Conservation (phyloP, 2,797 vertebrate species). For the Semaprochilodus insignis region DNA sequence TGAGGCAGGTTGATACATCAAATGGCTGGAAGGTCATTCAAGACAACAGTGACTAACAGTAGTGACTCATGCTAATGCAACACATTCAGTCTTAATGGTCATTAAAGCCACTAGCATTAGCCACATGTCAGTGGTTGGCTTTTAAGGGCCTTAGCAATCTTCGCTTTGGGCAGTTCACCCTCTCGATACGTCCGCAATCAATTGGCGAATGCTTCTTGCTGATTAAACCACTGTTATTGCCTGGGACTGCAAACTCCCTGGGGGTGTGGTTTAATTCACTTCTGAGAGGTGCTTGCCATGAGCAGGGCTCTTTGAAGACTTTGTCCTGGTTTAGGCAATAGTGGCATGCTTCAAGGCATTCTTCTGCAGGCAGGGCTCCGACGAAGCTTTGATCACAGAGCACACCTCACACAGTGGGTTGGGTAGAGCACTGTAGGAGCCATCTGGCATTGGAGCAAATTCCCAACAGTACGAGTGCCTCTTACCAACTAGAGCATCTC, state of each 20-base stretch:
- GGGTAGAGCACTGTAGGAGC: slow-evolving; percentile 14
- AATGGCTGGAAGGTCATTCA: neutral
- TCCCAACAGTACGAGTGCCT: slow-evolving; percentile 2
- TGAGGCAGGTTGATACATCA: neutral
- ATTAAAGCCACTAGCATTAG: neutral
- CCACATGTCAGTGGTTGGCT: neutral
- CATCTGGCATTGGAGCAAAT: slow-evolving; percentile 41
- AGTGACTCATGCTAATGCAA: neutral
- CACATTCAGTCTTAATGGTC: neutral
- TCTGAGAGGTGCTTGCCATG: neutral
- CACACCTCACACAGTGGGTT: slow-evolving; percentile 6
- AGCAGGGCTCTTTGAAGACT: neutral
- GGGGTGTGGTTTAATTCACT: neutral
- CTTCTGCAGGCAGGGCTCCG: slow-evolving; percentile 37
- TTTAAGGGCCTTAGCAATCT: neutral
- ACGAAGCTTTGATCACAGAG: slow-evolving; percentile 48
- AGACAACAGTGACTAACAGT: neutral
- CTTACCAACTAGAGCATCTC: slow-evolving; percentile 2
- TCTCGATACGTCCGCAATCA: neutral
- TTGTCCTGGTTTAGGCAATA: slow-evolving; percentile 25
- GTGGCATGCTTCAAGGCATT: slow-evolving; percentile 12
- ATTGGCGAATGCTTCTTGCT: neutral
- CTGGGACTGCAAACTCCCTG: neutral
- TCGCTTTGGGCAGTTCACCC: neutral
- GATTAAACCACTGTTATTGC: neutral